Base-by-base conservation (phyloP, 2,113 vertebrate species). In the Rallus limicola region DNA sequence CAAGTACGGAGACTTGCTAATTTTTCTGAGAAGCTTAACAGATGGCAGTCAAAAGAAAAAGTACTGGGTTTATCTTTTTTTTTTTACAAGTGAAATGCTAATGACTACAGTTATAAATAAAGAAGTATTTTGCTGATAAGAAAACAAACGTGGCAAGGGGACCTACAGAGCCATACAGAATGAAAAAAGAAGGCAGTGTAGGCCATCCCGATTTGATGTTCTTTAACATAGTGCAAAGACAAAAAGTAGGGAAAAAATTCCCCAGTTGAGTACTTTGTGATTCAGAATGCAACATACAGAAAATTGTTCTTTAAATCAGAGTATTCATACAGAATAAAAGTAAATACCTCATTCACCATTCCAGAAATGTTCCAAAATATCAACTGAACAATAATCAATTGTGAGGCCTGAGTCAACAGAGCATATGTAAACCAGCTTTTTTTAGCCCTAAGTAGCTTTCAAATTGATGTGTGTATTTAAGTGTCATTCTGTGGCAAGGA, bases 1-100 rank as follows among this genome's bases (percentile, higher is more conserved):
- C 38, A 87, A 65, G 5, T 52, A 76, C 75, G 44, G 63, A 67
- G 60, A 55, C 38, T 52, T 52, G 56, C 18, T 88, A 56, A 84
- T 90, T 88, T 84, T 75, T 93, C 83, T 71, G 68, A 84, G 87
- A 67, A 62, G 63, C 62, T 70, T 90, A 88, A 46, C 83, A 93
- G 82, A 88, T 95, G 83, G 74, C 56, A 52, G n/a, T 70, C 62
- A 80, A 80, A 82, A 60, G 70, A 78, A 55, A 74, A 86, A 78
- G 18, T 18, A 63, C 58, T 36, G 76, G 53, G 33, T 63, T 58
- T 59, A 36, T 71, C 2, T 42, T 28, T 10, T 6, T n/a, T 50
- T 31, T 52, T 79, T 34, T 10, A 13, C 0, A 2, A 82, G 29
- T 52, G 18, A 72, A 89, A 53, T 82, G 71, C 48, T 86, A 78